These are phyloP conservation scores for Cantharis rustica DNA, from an alignment of 2,888 invertebrate genomes.

Conservation along the genomic window DNA sequence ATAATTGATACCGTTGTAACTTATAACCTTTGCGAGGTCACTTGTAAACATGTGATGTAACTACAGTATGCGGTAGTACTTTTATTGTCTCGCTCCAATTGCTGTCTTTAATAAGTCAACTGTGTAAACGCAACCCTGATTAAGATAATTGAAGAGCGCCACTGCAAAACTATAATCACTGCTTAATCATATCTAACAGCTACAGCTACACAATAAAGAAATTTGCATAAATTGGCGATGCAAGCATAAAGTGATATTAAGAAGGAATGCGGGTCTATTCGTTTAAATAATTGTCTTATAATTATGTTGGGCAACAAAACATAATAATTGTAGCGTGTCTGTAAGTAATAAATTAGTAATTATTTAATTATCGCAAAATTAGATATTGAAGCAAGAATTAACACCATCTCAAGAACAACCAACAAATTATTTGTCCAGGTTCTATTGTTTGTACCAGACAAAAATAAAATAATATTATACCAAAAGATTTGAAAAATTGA, in stretches of 20 bases:
- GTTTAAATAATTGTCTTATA: background rate
- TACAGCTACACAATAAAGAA: slow-evolving; percentile 10
- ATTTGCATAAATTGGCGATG: slow-evolving; percentile 14
- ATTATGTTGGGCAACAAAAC: background rate
- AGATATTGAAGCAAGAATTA: background rate
- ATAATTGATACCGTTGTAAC: background rate
- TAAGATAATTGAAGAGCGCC: slow-evolving; percentile 18
- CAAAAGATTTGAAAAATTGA: background rate
- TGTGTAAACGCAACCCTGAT: slow-evolving; percentile 19
- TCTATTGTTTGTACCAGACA: background rate
- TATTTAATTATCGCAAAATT: background rate
- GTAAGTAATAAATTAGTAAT: background rate
- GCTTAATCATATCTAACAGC: slow-evolving; percentile 5
- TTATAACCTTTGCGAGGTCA: slow-evolving; percentile 10
- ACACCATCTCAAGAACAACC: background rate
- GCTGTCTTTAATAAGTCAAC: slow-evolving; percentile 14
- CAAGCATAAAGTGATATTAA: slow-evolving; percentile 2
- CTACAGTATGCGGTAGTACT: slow-evolving; percentile 14
- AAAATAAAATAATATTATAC: no score
- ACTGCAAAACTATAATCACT: slow-evolving; percentile 17
- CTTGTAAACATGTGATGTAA: slow-evolving; percentile 11
- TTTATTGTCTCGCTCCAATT: slow-evolving; percentile 25
- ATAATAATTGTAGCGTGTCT: background rate
- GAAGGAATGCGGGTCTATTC: background rate
- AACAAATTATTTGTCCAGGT: background rate